These are phyloP conservation scores for Upupa epops DNA, from an alignment of 2,113 vertebrate species.

Conservation along the genomic window DNA sequence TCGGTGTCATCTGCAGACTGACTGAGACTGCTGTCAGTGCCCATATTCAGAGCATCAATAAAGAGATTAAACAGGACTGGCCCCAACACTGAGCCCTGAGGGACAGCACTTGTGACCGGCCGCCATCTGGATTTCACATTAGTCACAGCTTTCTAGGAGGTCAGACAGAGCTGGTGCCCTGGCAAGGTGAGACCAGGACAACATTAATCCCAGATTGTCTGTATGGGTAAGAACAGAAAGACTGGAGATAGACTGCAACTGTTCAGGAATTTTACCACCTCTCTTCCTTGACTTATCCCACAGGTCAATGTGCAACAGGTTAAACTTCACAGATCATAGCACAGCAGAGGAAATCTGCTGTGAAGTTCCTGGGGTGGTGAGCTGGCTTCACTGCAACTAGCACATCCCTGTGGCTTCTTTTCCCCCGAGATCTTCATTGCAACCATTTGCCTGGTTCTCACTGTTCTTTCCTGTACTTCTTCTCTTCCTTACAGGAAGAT, in stretches of 20 bases:
- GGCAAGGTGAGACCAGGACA: no score
- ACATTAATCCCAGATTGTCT: neutral
- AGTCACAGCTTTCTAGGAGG: no score
- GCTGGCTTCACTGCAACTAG: neutral
- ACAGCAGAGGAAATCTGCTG: neutral
- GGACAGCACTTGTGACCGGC: no score
- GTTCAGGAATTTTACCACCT: neutral
- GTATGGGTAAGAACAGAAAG: neutral
- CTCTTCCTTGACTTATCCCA: neutral
- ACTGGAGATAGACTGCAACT: neutral
- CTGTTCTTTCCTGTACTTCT: neutral
- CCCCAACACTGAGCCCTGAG: no score
- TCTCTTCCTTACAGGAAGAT: neutral
- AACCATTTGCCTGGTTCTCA: neutral
- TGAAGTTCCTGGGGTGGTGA: conserved; percentile 8
- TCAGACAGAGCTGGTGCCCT: no score
- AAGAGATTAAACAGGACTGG: no score
- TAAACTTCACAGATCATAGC: neutral
- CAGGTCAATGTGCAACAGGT: neutral
- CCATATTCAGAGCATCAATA: no score
- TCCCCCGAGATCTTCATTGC: neutral
- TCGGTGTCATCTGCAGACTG: no score
- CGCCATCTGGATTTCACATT: no score
- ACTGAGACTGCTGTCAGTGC: no score
- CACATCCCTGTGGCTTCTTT: neutral